phyloP scores from a whole-genome alignment of 2,888 invertebrate species.

The Meloe dianella region DNA sequence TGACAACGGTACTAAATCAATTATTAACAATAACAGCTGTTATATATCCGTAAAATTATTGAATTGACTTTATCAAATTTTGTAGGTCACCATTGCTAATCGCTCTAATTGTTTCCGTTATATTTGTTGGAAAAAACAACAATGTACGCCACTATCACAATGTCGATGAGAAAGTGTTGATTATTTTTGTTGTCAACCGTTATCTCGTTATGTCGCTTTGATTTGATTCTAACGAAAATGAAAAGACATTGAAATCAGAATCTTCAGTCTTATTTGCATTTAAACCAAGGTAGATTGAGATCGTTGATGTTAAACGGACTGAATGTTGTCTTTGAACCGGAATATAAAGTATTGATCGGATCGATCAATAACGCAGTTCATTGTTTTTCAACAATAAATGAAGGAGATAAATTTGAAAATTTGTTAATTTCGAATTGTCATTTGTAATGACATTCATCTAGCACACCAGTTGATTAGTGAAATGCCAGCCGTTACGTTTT shows the following conservation, averaged over 20 bases:
- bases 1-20: neutral
- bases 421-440: neutral
- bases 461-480: constrained; percentile 1
- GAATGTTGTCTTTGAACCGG: neutral
- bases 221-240: neutral
- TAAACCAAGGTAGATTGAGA: neutral
- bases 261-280: neutral
- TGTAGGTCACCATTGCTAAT: neutral
- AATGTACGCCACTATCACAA: neutral
- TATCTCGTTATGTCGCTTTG: neutral
- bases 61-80: neutral
- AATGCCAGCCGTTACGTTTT: neutral
- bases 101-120: too few relatives aligned
- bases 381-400: too few relatives aligned
- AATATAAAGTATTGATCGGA: neutral
- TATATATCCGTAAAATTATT: neutral
- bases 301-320: neutral
- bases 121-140: too few relatives aligned
- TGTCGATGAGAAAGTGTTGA: neutral
- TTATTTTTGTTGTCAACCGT: neutral
- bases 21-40: neutral
- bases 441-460: neutral
- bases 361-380: neutral
- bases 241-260: neutral
- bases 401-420: neutral